Evolutionary conservation across 2,888 invertebrate genomes (phyloP), one percentile per base, ranked within the genome.

Genomic region (Euspilapteryx auroguttella): DNA sequence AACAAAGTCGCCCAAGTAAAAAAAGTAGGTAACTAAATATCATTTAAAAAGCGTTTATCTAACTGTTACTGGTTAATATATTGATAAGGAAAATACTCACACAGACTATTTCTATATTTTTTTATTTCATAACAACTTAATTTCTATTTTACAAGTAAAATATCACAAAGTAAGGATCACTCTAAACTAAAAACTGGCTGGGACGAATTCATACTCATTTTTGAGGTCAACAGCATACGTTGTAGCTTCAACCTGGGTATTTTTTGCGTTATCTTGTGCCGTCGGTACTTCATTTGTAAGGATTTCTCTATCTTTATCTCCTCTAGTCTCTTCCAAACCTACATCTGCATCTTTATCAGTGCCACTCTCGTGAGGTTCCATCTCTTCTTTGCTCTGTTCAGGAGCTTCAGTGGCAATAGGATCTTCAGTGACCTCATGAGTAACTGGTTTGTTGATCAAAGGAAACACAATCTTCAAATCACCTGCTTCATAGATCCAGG

Each of bases 161-260:
- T n/a, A n/a, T n/a, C n/a, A n/a, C n/a, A n/a, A n/a, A n/a, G n/a
- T n/a, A n/a, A n/a, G n/a, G n/a, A n/a, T n/a, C n/a, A n/a, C n/a
- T n/a, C n/a, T n/a, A n/a, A n/a, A n/a, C n/a, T n/a, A n/a, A n/a
- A n/a, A n/a, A n/a, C n/a, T n/a, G n/a, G n/a, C n/a, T 6, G 68
- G 62, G 8, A 71, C 62, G 32, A 71, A 69, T 28, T 71, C 71
- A 0, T 57, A 40, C 5, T 68, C 63, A 27, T 59, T 46, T 12
- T 56, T 61, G 12, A 64, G 31, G 29, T 66, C 59, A 0, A 71
- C 65, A 1, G 65, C 49, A 35, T 71, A 66, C 0, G 66, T 71
- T 0, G 71, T 68, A 0, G 61, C 61, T 41, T 71, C 68, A 0
- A 64, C 49, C 0, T 27, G 12, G 5, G 29, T 25, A 3, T 35